phyloP scores from a whole-genome alignment of 2,113 vertebrate genomes.

The Equus quagga region DNA sequence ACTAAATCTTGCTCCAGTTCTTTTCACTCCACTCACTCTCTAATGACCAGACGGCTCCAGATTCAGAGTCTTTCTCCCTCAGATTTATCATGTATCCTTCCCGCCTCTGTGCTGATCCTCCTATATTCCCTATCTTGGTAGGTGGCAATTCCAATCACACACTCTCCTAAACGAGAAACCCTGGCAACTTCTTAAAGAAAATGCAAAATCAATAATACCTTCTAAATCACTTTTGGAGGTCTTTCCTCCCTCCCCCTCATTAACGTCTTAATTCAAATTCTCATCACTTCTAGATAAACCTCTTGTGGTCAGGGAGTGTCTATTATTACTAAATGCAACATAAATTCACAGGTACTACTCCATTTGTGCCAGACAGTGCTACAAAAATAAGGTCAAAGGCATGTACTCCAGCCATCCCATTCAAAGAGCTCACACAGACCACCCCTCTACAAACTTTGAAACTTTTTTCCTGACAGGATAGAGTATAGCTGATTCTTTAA shows the following conservation, averaged over 20 bases:
- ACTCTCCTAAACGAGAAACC: conserved; percentile 23
- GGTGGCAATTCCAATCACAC: neutral
- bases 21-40: neutral
- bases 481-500: neutral
- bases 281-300: neutral
- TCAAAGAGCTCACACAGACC: neutral
- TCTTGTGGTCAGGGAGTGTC: neutral
- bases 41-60: neutral
- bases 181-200: neutral
- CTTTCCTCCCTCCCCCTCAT: neutral
- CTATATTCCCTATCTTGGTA: neutral
- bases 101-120: neutral
- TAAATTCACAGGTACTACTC: neutral
- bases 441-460: neutral
- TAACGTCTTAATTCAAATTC: neutral
- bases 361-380: neutral
- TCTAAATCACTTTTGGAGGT: neutral
- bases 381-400: neutral
- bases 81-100: neutral
- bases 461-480: neutral
- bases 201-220: neutral
- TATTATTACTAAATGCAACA: neutral
- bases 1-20: conserved; percentile 22
- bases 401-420: neutral
- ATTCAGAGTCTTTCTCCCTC: neutral